Base-by-base conservation (phyloP, 1,140 invertebrate genomes). In the Rhagoletis zephyria region DNA sequence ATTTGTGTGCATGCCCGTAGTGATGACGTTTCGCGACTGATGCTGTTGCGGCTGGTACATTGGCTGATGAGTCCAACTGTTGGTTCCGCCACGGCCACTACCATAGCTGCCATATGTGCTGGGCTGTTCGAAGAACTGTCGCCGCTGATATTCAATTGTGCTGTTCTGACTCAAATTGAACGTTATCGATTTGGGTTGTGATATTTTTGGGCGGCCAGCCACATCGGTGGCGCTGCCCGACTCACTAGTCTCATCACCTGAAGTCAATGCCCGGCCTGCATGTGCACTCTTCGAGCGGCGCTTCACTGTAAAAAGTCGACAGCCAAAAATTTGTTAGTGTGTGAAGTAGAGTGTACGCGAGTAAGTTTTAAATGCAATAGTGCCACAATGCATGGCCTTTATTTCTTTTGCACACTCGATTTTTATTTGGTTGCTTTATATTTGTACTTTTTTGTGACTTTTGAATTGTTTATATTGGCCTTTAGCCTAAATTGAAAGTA, bases 231-330 rank as follows among this genome's bases (percentile, higher is more conserved):
- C 65, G 14, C 86, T 87, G 59, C 87, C 74, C 59, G 56, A 42
- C 19, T 85, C 85, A 19, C 60, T 60, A 7, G 56, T 56, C 60
- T 85, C 85, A 67, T 85, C 56, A 42, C 77, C 61, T 42, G 81
- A 87, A 77, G 88, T 87, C 67, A 87, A 86, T 88, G 87, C 87
- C 88, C 89, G 89, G 30, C 90, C 91, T 42, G 91, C 89, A 59
- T 92, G 91, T 89, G 92, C 92, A 89, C 92, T 93, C 90, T 93
- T 93, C 19, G 92, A 93, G 74, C 92, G 92, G n/a, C 92, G 91
- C 88, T 93, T 93, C 77, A 91, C 92, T 93, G 45, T 1, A 85
- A 42, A 51, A 30, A 16, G 45, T 70, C 7, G 30, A 30, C 65
- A 70, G 30, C 51, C 6, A 42, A 63, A 88, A 40, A 88, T 48